Evolutionary conservation across 2,888 invertebrate genomes (phyloP), one percentile per base, ranked within the genome.

Genomic region (Stegana nigrithorax): DNA sequence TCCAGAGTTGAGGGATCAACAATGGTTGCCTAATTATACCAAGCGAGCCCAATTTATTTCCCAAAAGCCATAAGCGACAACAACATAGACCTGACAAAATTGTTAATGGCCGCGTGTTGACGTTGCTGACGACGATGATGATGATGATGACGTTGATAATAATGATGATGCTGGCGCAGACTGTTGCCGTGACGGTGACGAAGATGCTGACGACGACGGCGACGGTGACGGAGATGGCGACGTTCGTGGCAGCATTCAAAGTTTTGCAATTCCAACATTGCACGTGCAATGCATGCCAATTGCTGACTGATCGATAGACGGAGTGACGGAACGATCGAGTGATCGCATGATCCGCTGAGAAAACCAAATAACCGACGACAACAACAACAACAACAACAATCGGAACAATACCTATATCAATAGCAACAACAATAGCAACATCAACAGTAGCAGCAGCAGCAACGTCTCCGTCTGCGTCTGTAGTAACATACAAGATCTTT

Each of bases 261-360:
- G 80, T 81, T 81, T 81, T 81, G 81, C 78, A 81, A 81, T 81
- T 80, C 81, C 80, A 75, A 63, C 65, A 68, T 67, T 78, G 77
- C 75, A 82, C 81, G 81, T 81, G 81, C 72, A 75, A 53, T 68
- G 81, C 71, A 81, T 81, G 72, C 74, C 72, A 77, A 81, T n/a
- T n/a, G n/a, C n/a, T n/a, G n/a, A n/a, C n/a, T n/a, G n/a, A n/a
- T n/a, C n/a, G n/a, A n/a, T n/a, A n/a, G n/a, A n/a, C n/a, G n/a
- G n/a, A 76, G 77, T 59, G 23, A 32, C 10, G 17, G 44, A 58
- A 26, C 39, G 19, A n/a, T n/a, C n/a, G n/a, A n/a, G n/a, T 27
- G 44, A 45, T 26, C 51, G 66, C 69, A n/a, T n/a, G n/a, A n/a
- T 59, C 64, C 47, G 32, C 39, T 59, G 50, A 56, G 29, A 47